A percentile compares a stretch with the other conserved stretches of the same genome.
Evolutionary conservation across 2,797 vertebrate species (phyloP).

Genomic region (Lutra lutra): DNA sequence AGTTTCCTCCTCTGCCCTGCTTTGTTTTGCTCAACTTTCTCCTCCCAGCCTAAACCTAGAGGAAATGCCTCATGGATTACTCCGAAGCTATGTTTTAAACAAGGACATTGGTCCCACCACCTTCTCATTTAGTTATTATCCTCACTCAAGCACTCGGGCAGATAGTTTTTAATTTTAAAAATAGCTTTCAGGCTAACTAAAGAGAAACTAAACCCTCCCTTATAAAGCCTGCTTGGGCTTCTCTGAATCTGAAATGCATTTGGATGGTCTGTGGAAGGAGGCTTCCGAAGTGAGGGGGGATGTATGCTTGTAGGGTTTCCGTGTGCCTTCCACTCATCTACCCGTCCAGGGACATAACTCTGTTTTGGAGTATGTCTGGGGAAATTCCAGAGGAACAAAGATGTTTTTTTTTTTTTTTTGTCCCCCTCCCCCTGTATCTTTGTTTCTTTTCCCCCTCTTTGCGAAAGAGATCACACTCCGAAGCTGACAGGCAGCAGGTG

Average conservation of each 20-base stretch:
- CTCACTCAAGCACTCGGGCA: neutral
- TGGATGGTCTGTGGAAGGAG: neutral
- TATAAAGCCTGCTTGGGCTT: neutral
- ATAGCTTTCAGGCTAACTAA: neutral
- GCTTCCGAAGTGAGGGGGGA: neutral
- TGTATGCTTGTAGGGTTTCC: neutral
- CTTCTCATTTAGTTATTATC: neutral
- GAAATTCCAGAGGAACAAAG: neutral
- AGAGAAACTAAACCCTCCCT: neutral
- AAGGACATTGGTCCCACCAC: neutral
- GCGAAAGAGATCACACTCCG: neutral
- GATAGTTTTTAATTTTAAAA: neutral
- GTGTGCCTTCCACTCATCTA: neutral
- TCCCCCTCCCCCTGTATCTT: neutral
- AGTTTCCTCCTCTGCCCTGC: neutral
- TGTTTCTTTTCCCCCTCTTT: neutral
- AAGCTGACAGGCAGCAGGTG: neutral
- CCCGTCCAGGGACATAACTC: neutral
- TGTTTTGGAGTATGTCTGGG: neutral
- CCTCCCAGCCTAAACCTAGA: neutral
- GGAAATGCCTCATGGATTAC: neutral
- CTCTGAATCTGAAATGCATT: neutral
- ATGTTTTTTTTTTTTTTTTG: too few relatives aligned
- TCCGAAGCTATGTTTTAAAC: neutral
- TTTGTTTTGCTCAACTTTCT: slow-evolving; percentile 22